A percentile compares a stretch with the other conserved stretches of the same genome.
These are phyloP conservation scores for Furcula furcula DNA, from an alignment of 2,888 invertebrate species.

Conservation along the genomic window DNA sequence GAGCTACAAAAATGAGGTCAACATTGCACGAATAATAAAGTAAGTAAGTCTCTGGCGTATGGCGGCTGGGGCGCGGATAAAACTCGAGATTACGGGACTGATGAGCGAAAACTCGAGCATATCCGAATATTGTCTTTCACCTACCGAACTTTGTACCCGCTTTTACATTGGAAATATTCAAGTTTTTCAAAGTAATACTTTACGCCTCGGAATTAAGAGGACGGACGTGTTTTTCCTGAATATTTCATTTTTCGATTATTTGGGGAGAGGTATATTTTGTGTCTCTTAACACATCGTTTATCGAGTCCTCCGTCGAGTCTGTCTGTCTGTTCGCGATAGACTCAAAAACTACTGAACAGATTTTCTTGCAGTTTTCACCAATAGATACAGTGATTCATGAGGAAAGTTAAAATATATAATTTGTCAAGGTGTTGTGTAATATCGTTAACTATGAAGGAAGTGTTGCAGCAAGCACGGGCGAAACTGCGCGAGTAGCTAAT, in stretches of 20 bases:
- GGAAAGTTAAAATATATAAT: too few species aligned
- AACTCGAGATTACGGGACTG: conserved; percentile 26
- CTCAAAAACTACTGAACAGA: too few species aligned
- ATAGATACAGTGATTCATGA: too few species aligned
- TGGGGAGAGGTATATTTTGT: conserved; percentile 7
- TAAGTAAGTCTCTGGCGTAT: conserved; percentile 20
- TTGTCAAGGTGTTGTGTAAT: too few species aligned
- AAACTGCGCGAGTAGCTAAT: too few species aligned
- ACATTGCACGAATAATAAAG: conserved; percentile 31
- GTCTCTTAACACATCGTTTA: too few species aligned
- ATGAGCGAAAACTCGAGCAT: conserved; percentile 28
- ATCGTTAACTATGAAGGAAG: too few species aligned
- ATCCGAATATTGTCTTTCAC: conserved; percentile 30
- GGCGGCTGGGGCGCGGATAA: conserved; percentile 7
- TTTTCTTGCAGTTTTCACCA: too few species aligned
- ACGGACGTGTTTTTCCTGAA: too few species aligned
- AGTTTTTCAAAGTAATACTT: conserved; percentile 20
- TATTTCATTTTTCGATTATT: conserved; percentile 15
- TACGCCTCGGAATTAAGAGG: conserved; percentile 10
- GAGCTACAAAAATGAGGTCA: conserved; percentile 33
- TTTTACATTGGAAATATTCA: conserved; percentile 27
- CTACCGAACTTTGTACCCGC: conserved; percentile 25
- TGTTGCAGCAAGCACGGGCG: too few species aligned
- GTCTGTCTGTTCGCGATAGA: too few species aligned
- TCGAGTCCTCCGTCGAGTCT: too few species aligned